phyloP scores from a whole-genome alignment of 2,888 invertebrate genomes.

The Ischnus inquisitorius region DNA sequence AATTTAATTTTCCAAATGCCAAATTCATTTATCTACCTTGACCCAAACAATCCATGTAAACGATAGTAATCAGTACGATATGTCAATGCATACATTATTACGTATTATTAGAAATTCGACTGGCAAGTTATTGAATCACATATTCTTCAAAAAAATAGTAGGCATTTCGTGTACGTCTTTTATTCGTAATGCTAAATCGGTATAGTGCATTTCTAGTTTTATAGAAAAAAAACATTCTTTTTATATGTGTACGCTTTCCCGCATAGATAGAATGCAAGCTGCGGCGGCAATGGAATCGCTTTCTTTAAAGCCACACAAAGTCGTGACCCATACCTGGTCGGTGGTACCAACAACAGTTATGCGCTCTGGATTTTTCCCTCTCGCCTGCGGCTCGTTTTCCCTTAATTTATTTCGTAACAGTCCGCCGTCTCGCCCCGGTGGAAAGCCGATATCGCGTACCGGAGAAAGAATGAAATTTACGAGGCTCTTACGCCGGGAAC shows the following conservation, averaged over 20 bases:
- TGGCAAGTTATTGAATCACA: too few relatives aligned
- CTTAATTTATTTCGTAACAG: slow-evolving; percentile 66
- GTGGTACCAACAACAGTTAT: not conserved
- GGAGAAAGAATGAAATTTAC: slow-evolving; percentile 75
- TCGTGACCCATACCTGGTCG: not conserved
- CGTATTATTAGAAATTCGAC: too few relatives aligned
- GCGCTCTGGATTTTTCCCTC: not conserved
- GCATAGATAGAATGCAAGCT: not conserved
- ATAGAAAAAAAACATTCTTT: not conserved
- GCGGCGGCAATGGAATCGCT: not conserved
- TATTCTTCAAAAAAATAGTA: not conserved
- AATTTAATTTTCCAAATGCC: not conserved
- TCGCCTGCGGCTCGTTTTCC: slow-evolving; percentile 51
- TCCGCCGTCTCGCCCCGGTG: slow-evolving; percentile 65
- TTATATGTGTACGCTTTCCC: not conserved
- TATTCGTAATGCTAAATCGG: not conserved
- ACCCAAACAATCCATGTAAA: not conserved
- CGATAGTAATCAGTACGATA: too few relatives aligned
- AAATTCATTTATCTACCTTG: not conserved
- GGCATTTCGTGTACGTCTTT: not conserved
- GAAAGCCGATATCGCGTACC: slow-evolving; percentile 74
- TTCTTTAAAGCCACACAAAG: not conserved
- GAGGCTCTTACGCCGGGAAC: slow-evolving; percentile 69
- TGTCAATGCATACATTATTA: too few relatives aligned
- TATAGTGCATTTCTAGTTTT: not conserved